Base-by-base conservation (phyloP, 1,140 invertebrate species). In the Lutraria rhynchaena region DNA sequence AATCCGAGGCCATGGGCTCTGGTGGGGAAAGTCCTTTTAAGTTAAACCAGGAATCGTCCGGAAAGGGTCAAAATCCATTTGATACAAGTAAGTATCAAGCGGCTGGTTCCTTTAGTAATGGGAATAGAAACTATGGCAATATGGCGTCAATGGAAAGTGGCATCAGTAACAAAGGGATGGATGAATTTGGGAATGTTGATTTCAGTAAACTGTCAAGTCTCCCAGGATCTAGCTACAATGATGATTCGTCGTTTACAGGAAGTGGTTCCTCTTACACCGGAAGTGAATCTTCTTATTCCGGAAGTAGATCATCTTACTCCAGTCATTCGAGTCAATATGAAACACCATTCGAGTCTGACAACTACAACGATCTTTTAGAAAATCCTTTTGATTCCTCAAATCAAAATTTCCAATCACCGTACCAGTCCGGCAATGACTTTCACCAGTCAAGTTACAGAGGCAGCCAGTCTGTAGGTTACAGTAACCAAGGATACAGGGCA, bases 301-400 rank as follows among this genome's bases (percentile, higher is more conserved):
- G n/a, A n/a, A n/a, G n/a, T n/a, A n/a, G n/a, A n/a, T n/a, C n/a
- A 44, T 75, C 51, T 46, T 44, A 44, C 37, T 9, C 57, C 27
- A 37, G 33, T 19, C 31, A 29, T 4, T 11, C 31, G 27, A 75
- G 71, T 46, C 71, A 75, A 22, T 75, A 75, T 27, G 57, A 75
- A 44, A 75, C 71, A 22, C 71, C 71, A n/a, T 75, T 75, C 41
- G 55, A 75, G 60, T 3, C 57, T 3, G 55, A 75, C 27, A 75
- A 75, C 27, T 75, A 75, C 57, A 75, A 75, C 31, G 55, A 75
- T 58, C 57, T 75, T 13, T 55, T 75, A 27, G 71, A 29, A 4
- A 75, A 46, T 13, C 71, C 71, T 29, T 69, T 69, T 46, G 49
- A 51, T 69, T 22, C 65, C 31, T 49, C 41, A 13, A 41, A 41